A percentile compares a stretch with the other conserved stretches of the same genome.
Evolutionary conservation across 1,140 invertebrate species (phyloP).

Genomic region (Euwallacea similis): DNA sequence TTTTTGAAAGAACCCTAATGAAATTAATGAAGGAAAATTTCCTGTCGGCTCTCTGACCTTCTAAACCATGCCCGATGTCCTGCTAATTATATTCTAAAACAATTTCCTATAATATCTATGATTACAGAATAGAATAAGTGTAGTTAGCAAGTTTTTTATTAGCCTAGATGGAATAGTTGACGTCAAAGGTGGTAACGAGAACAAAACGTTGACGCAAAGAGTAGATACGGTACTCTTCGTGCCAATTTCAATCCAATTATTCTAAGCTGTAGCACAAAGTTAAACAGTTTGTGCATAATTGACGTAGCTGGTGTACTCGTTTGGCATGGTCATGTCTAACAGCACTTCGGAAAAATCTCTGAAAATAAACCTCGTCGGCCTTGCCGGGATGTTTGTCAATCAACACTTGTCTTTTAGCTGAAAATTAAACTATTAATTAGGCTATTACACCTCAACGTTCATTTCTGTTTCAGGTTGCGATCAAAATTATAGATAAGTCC

Average conservation of each 20-base stretch:
- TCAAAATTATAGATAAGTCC: conserved; percentile 97
- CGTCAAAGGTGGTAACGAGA: conserved; percentile 2
- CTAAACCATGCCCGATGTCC: not conserved
- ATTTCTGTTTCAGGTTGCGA: conserved; percentile 81
- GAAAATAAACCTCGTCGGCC: too few relatives aligned
- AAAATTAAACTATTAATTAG: not conserved
- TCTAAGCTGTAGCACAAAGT: not conserved
- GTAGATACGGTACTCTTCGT: not conserved
- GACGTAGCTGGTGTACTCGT: too few relatives aligned
- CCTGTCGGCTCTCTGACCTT: not conserved
- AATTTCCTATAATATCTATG: too few relatives aligned
- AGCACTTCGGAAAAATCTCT: too few relatives aligned
- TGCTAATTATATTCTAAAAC: not conserved
- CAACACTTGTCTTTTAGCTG: not conserved
- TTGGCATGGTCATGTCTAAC: too few relatives aligned
- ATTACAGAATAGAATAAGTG: too few relatives aligned
- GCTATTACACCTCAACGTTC: not conserved
- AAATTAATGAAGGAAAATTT: too few relatives aligned
- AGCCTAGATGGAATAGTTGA: not conserved
- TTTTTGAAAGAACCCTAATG: too few relatives aligned
- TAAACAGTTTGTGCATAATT: not conserved
- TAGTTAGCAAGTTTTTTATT: not conserved
- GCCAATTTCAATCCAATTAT: conserved; percentile 10
- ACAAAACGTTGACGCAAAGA: conserved; percentile 15
- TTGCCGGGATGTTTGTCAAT: too few relatives aligned